phyloP scores from a whole-genome alignment of 2,888 invertebrate genomes.

The Schrankia costaestrigalis region DNA sequence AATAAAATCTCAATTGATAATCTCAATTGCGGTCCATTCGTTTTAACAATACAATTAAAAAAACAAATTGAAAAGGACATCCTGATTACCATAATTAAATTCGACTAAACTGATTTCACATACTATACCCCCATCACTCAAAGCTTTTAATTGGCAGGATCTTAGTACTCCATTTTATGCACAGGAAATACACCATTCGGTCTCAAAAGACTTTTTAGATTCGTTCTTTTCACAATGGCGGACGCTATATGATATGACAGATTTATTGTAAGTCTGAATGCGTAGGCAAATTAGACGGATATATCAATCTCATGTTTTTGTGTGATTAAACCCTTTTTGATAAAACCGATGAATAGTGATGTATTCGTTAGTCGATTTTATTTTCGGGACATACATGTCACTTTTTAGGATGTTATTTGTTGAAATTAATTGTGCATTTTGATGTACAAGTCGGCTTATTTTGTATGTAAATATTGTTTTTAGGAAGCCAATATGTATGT shows the following conservation, averaged over 20 bases:
- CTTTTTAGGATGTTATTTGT: conserved; percentile 32
- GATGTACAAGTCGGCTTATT: conserved; percentile 16
- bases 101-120: conserved; percentile 58
- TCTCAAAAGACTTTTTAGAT: conserved; percentile 63
- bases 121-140: conserved; percentile 62
- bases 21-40: conserved; percentile 23
- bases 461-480: conserved; percentile 24
- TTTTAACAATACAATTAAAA: conserved; percentile 43
- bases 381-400: conserved; percentile 41
- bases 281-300: conserved; percentile 77
- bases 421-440: conserved; percentile 28
- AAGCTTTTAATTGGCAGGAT: conserved; percentile 62
- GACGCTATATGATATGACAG: conserved; percentile 73
- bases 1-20: conserved; percentile 27
- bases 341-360: conserved; percentile 56
- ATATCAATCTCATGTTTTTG: conserved; percentile 70
- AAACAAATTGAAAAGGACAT: conserved; percentile 49
- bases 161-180: conserved; percentile 40
- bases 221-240: conserved; percentile 51
- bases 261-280: conserved; percentile 61
- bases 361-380: conserved; percentile 27
- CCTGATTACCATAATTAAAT: conserved; percentile 63
- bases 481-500: conserved; percentile 7
- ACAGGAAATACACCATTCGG: conserved; percentile 69
- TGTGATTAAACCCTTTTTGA: conserved; percentile 38